Evolutionary conservation across 2,797 vertebrate species (phyloP).

Genomic region (Tragelaphus oryx): DNA sequence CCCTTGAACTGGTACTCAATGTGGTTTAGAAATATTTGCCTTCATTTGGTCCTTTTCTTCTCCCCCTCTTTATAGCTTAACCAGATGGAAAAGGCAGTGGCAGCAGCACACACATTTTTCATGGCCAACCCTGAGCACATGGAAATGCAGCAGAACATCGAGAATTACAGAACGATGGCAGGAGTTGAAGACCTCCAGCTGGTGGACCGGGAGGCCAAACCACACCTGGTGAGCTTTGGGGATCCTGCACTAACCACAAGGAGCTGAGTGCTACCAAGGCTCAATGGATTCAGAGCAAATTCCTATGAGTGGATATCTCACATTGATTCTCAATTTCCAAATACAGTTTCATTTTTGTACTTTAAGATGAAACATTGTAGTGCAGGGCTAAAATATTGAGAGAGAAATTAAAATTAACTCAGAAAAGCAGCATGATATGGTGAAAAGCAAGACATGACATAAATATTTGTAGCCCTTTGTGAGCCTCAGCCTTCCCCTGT

Average conservation of each 20-base stretch:
- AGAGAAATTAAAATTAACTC: background rate
- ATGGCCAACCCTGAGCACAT: conserved; percentile 97
- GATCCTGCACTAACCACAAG: accelerated
- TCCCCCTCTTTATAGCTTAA: conserved; percentile 83
- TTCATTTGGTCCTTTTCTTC: background rate
- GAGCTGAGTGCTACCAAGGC: background rate
- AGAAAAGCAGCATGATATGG: background rate
- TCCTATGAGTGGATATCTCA: background rate
- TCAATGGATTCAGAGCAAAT: background rate
- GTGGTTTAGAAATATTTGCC: background rate
- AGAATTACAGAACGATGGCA: conserved; percentile 87
- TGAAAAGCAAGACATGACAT: background rate
- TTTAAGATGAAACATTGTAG: background rate
- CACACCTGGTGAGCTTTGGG: conserved; percentile 88
- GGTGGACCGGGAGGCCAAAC: conserved; percentile 88
- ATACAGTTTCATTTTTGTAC: background rate
- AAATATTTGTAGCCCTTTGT: background rate
- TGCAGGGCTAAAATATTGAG: background rate
- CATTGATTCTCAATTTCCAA: background rate
- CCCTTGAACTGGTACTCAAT: background rate
- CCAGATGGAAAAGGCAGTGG: conserved; percentile 90
- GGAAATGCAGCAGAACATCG: conserved; percentile 92
- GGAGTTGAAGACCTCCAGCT: conserved; percentile 82
- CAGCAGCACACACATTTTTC: conserved; percentile 97
- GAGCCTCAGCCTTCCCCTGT: background rate